Base-by-base conservation (phyloP, 2,797 vertebrate genomes). In the Pseudochirops cupreus region DNA sequence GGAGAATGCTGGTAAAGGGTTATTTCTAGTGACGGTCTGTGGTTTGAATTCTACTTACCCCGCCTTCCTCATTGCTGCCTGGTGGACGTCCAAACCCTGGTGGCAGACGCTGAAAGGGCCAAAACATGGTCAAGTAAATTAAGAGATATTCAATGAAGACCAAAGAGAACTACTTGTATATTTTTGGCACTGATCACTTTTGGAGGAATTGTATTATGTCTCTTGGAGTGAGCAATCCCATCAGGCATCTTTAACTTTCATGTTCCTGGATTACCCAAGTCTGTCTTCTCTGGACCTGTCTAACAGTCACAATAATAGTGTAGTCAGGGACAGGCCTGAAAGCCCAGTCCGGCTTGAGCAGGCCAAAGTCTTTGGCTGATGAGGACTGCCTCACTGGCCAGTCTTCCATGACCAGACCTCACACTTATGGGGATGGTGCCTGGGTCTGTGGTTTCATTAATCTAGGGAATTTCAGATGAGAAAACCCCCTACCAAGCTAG, bases 1-100 rank as follows among this genome's bases (percentile, higher is more conserved):
- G 58, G 82, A 21, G 91, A 53, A 91, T 26, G 6, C 50, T 39
- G 18, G 21, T n/a, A 91, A 31, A 50, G 33, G 29, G 94, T 7
- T 89, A 92, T 55, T 95, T n/a, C 50, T 55, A 92, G 16, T 54
- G 13, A 11, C 6, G 46, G 29, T 94, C 54, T 31, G 21, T 53
- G 93, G 57, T 4, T 93, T 94, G 94, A 26, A 39, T 95, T 55
- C 7, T 96, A 97, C 97, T 98, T 97, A 98, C 97, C 82, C 97
- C 94, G 0, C 96, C 97, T 92, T 98, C 97, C 93, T 98, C 97
- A 90, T 97, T 98, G 96, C 97, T 98, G 82, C n/a, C 54, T 57
- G 96, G 95, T 74, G 97, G 97, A 18, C 93, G 95, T 96, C 97
- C 98, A 90, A 92, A 98, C 50, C 50, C 96, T 14, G 95, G 90